Percentiles rank a stretch among this genome's conserved stretches.
These are phyloP conservation scores for Halocynthia roretzi DNA, from an alignment of 23 tunicate genomes.

Conservation along the genomic window DNA sequence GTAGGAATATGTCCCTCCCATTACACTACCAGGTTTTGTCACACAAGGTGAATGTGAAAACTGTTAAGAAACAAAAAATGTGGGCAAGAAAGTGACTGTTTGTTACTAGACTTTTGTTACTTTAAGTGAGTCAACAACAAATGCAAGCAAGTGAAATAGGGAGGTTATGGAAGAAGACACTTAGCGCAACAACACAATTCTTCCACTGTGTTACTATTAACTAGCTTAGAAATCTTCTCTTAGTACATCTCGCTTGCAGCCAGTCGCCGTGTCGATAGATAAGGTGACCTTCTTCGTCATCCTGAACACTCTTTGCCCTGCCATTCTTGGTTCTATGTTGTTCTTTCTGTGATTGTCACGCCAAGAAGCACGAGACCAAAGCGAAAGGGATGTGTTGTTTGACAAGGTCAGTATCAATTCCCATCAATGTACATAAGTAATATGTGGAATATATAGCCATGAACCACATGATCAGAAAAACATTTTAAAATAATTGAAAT, in stretches of 20 bases:
- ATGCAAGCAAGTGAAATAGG: too few relatives aligned
- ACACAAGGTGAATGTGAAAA: too few relatives aligned
- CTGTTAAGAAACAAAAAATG: too few relatives aligned
- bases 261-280: constrained; percentile 96
- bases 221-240: constrained; percentile 49
- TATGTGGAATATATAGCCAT: constrained; percentile 95
- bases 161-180: too few relatives aligned
- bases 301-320: constrained; percentile 94
- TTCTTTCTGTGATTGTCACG: constrained; percentile 80
- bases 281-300: constrained; percentile 99
- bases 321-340: constrained; percentile 93
- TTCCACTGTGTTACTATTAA: constrained; percentile 49
- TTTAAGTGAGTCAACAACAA: too few relatives aligned
- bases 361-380: constrained; percentile 37
- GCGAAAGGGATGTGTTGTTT: constrained; percentile 42
- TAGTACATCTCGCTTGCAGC: constrained; percentile 98
- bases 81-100: too few relatives aligned
- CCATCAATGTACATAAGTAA: constrained; percentile 76
- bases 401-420: constrained; percentile 36
- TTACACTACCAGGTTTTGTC: too few relatives aligned
- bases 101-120: too few relatives aligned
- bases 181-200: too few relatives aligned
- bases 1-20: too few relatives aligned
- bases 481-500: too few relatives aligned
- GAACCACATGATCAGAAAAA: constrained; percentile 40